A percentile compares a stretch with the other conserved stretches of the same genome.
Evolutionary conservation across 2,113 vertebrate genomes (phyloP).

Genomic region (Pseudopipra pipra): DNA sequence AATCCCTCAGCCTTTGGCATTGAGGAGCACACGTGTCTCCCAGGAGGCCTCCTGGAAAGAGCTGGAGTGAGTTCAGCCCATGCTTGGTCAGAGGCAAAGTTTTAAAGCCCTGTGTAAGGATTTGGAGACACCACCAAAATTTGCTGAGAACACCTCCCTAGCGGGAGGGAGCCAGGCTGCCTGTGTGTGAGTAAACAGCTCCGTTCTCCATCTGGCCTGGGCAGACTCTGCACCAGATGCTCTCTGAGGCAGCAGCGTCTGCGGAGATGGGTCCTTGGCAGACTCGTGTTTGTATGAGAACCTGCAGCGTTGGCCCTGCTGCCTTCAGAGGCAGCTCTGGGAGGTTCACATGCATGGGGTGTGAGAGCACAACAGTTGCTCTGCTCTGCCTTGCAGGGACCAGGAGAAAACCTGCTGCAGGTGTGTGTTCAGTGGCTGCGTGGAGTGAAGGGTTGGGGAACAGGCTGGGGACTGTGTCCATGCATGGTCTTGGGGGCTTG

Average conservation of each 20-base stretch:
- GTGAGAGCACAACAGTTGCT: neutral
- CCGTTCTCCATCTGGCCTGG: neutral
- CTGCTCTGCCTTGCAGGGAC: neutral
- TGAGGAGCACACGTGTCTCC: rapidly evolving
- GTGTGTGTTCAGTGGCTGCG: neutral
- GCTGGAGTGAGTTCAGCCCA: neutral
- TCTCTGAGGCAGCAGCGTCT: neutral
- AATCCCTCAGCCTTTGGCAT: neutral
- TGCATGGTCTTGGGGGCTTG: neutral
- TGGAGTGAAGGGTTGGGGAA: rapidly evolving
- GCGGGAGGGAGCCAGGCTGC: neutral
- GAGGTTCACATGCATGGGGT: neutral
- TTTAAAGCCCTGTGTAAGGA: neutral
- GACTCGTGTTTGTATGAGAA: neutral
- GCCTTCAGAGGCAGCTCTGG: neutral
- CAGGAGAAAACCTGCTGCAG: neutral
- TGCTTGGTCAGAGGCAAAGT: neutral
- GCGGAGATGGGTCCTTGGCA: neutral
- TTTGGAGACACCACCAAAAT: neutral
- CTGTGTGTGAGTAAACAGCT: neutral
- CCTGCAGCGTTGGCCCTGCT: neutral
- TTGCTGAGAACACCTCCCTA: neutral
- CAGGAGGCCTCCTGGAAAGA: neutral
- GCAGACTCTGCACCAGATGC: neutral
- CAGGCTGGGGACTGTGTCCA: rapidly evolving